Conservation (phyloP, 2,888 invertebrate species). For the Anaspis maculata region DNA sequence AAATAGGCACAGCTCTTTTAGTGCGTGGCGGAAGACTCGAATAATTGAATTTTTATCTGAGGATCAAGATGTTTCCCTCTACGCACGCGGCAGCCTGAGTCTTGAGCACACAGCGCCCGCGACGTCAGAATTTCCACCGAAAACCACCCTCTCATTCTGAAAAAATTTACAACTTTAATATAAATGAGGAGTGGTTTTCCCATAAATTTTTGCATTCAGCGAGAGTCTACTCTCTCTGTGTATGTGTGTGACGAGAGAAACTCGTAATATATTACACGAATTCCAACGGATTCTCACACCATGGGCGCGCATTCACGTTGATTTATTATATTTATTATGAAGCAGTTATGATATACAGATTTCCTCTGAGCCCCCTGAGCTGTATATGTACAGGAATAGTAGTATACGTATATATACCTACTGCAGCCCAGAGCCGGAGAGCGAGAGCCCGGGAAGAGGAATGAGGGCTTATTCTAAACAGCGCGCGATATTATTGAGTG, state of each 20-base stretch:
- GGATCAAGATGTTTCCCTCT: no score
- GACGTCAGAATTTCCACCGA: no score
- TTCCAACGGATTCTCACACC: constrained; percentile 18
- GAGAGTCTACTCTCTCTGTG: constrained; percentile 2
- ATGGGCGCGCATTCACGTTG: constrained; percentile 16
- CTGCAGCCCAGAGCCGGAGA: no score
- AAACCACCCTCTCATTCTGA: no score
- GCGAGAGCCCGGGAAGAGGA: no score
- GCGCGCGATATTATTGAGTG: background rate
- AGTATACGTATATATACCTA: no score
- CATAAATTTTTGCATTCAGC: constrained; percentile 16
- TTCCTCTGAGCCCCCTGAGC: constrained; percentile 4
- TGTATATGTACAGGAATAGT: no score
- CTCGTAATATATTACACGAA: constrained; percentile 19
- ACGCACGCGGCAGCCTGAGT: no score
- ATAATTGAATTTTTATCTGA: no score
- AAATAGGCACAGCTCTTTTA: no score
- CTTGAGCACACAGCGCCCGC: no score
- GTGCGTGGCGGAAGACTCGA: no score
- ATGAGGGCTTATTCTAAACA: background rate
- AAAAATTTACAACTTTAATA: constrained; percentile 15
- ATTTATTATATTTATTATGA: constrained; percentile 22
- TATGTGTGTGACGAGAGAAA: constrained; percentile 18
- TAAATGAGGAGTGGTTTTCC: constrained; percentile 12
- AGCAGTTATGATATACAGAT: constrained; percentile 14